Evolutionary conservation across 2,888 invertebrate species (phyloP).

Genomic region (Microctonus aethiopoides): DNA sequence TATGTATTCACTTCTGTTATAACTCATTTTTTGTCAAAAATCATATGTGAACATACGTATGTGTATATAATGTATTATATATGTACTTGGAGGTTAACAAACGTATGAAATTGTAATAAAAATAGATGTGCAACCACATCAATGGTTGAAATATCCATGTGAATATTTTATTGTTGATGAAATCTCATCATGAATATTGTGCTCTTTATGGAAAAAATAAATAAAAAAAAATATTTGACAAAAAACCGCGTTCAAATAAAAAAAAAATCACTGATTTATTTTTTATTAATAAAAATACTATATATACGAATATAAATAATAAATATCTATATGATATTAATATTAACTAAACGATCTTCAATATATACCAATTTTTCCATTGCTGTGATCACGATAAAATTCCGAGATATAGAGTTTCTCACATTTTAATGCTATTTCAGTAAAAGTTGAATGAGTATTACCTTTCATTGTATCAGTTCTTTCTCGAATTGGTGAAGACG

Average conservation of each 20-base stretch:
- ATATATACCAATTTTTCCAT: too few relatives aligned
- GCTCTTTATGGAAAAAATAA: too few relatives aligned
- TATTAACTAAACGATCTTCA: too few relatives aligned
- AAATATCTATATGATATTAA: too few relatives aligned
- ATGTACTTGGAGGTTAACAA: too few relatives aligned
- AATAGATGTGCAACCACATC: background rate
- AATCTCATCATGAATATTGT: background rate
- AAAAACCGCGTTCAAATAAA: too few relatives aligned
- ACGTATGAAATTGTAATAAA: background rate
- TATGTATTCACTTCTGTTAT: background rate
- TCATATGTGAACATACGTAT: too few relatives aligned
- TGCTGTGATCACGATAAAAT: background rate
- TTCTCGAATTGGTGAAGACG: slow-evolving; percentile 31
- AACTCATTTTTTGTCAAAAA: background rate
- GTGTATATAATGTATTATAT: too few relatives aligned
- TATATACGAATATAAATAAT: too few relatives aligned
- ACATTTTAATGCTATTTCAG: background rate
- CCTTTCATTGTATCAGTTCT: background rate
- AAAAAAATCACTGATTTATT: too few relatives aligned
- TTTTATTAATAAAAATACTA: too few relatives aligned
- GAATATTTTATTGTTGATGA: background rate
- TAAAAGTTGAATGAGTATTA: background rate
- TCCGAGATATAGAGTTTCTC: background rate
- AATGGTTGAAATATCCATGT: background rate
- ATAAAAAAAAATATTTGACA: too few relatives aligned